A percentile compares a stretch with the other conserved stretches of the same genome.
phyloP scores from a whole-genome alignment of 2,113 vertebrate genomes.

The Eonycteris spelaea region DNA sequence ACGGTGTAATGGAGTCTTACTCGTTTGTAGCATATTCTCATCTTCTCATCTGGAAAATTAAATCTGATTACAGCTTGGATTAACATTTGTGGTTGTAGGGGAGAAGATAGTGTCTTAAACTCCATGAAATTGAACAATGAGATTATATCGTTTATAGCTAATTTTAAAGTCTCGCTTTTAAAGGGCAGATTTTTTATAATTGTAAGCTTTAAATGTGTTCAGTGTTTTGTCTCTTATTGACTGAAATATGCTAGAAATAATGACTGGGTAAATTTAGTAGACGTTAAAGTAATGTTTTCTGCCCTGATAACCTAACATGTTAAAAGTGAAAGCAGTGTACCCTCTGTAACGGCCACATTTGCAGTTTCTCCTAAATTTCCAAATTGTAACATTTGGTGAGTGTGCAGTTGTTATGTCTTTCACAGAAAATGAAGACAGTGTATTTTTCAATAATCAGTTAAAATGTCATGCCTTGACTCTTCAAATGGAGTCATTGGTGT shows the following conservation, averaged over 20 bases:
- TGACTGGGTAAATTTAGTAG: slow-evolving; percentile 16
- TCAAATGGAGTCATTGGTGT: slow-evolving; percentile 22
- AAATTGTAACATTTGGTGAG: slow-evolving; percentile 23
- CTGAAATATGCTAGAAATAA: slow-evolving; percentile 38
- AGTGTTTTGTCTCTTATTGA: slow-evolving; percentile 25
- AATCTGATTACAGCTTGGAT: slow-evolving; percentile 84
- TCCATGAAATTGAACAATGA: slow-evolving; percentile 91
- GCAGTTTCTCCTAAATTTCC: slow-evolving; percentile 32
- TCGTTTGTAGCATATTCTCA: slow-evolving; percentile 82
- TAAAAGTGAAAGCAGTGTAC: slow-evolving; percentile 62
- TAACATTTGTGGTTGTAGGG: slow-evolving; percentile 80
- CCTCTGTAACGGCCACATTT: not conserved
- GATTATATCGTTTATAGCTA: slow-evolving; percentile 84
- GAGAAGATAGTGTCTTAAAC: slow-evolving; percentile 84
- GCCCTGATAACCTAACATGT: not conserved
- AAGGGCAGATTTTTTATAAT: slow-evolving; percentile 58
- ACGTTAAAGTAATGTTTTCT: slow-evolving; percentile 21
- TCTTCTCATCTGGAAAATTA: slow-evolving; percentile 89
- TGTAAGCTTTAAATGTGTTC: slow-evolving; percentile 29
- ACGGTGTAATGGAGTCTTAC: slow-evolving; percentile 70
- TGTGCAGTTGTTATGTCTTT: slow-evolving; percentile 5
- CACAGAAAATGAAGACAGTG: slow-evolving; percentile 41
- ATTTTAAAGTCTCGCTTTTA: slow-evolving; percentile 81
- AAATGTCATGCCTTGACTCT: not conserved
- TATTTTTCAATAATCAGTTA: slow-evolving; percentile 46